Evolutionary conservation across 2,113 vertebrate species (phyloP).

Genomic region (Antechinus flavipes): DNA sequence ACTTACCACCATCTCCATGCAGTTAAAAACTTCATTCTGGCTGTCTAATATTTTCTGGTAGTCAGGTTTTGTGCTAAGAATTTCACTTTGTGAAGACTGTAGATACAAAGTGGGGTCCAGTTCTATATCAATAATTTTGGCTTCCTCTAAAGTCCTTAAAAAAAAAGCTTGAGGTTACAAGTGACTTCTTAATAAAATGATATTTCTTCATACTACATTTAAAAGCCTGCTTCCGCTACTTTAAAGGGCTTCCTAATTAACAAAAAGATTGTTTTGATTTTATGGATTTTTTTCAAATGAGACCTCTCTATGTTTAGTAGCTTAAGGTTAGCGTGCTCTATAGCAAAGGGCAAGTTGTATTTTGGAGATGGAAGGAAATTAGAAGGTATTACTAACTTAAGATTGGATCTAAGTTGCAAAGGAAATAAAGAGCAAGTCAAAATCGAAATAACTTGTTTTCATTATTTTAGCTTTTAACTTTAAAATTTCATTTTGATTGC

Average conservation of each 20-base stretch:
- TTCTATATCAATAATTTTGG: background rate
- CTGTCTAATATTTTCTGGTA: slow-evolving; percentile 78
- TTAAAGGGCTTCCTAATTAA: slow-evolving; percentile 16
- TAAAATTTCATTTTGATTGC: background rate
- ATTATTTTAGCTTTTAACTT: slow-evolving; percentile 5
- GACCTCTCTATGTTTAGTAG: slow-evolving; percentile 39
- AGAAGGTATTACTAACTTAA: slow-evolving; percentile 20
- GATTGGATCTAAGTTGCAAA: background rate
- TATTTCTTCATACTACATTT: background rate
- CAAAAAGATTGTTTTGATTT: background rate
- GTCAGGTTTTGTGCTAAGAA: slow-evolving; percentile 81
- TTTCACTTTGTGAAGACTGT: slow-evolving; percentile 75
- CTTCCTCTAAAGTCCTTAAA: slow-evolving; percentile 72
- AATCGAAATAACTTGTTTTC: slow-evolving; percentile 11
- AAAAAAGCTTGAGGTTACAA: background rate
- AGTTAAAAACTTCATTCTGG: slow-evolving; percentile 75
- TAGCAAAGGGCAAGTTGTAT: slow-evolving; percentile 5
- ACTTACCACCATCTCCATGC: slow-evolving; percentile 82
- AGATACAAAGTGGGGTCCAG: background rate
- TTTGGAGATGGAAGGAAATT: background rate
- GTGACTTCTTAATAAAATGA: slow-evolving; percentile 1
- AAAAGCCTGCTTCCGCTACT: background rate
- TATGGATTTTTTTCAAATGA: slow-evolving; percentile 31
- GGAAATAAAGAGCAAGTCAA: background rate
- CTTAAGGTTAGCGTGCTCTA: slow-evolving; percentile 11